Conservation (phyloP, 1,140 invertebrate species). For the Cardiocondyla obscurior region DNA sequence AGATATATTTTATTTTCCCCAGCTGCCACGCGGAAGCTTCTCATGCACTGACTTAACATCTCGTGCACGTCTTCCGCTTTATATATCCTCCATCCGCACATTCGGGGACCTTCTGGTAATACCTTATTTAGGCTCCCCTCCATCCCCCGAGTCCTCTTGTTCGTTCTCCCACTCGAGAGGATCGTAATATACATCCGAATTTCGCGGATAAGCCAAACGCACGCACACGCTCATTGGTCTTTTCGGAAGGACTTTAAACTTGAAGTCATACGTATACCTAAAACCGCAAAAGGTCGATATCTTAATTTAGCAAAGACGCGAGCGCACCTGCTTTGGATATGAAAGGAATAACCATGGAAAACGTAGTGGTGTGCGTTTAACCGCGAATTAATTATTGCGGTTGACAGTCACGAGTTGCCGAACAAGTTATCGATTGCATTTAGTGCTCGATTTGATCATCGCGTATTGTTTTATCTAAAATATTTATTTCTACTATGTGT, state of each 20-base stretch:
- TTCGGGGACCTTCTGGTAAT: constrained; percentile 63
- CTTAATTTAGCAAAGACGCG: constrained; percentile 13
- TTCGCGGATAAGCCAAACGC: constrained; percentile 57
- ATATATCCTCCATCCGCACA: constrained; percentile 69
- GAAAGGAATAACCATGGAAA: background rate
- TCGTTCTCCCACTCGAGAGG: constrained; percentile 44
- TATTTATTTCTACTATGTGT: no score
- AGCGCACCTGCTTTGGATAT: background rate
- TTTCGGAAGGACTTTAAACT: constrained; percentile 6
- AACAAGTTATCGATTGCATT: no score
- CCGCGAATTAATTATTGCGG: background rate
- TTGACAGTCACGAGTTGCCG: background rate
- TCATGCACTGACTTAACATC: constrained; percentile 66
- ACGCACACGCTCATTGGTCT: background rate
- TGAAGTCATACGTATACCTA: constrained; percentile 39
- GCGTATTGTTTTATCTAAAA: no score
- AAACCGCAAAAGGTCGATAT: constrained; percentile 35
- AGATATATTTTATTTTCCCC: constrained; percentile 6
- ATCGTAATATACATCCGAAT: constrained; percentile 44
- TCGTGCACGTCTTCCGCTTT: constrained; percentile 61
- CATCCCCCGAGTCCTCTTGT: background rate
- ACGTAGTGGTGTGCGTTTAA: background rate
- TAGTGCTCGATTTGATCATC: no score
- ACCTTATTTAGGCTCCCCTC: constrained; percentile 62
- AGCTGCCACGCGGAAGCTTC: constrained; percentile 40